Evolutionary conservation across 2,113 vertebrate species (phyloP), one percentile per base, ranked within the genome.

Genomic region (Nipponia nippon): DNA sequence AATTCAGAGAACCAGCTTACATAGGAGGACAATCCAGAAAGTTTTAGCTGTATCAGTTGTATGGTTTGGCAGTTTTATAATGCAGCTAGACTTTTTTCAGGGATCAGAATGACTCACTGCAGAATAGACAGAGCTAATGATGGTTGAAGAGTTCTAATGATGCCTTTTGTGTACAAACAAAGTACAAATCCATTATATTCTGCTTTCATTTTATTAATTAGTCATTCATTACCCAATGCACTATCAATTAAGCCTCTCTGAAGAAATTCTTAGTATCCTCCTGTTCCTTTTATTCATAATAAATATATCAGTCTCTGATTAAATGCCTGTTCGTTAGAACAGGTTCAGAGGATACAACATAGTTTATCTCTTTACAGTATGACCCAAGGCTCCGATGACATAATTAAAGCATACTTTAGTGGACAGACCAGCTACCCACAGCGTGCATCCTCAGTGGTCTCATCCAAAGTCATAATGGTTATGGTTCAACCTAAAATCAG

Each of bases 131-230:
- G 83, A 71, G 50, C 80, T 97, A 92, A 87, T 69, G 92, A 91
- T 38, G 52, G 87, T 47, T 77, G 47, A 78, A 96, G 65, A 84
- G 87, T 63, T 89, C 63, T 96, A 95, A 95, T 87, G 93, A 95
- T 89, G 95, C 21, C 8, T 94, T 84, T 79, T 95, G 89, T 95
- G 76, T 93, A 94, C 93, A 95, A 97, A 91, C 82, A 95, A 85
- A 91, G 71, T 77, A 83, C 53, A 94, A 90, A 95, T 89, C 83
- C 81, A 90, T 96, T 97, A 75, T 92, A 80, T 81, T 94, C 72
- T 38, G 34, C 49, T 72, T 83, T 89, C 47, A 7, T 89, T 90
- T 91, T 89, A 94, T 97, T 97, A 93, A 96, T 95, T 95, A 92
- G 65, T 84, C 89, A 70, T 93, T 95, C 62, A 46, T 88, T 88